A percentile compares a stretch with the other conserved stretches of the same genome.
Conservation (phyloP, 1,140 invertebrate genomes). For the Heliconius hewitsoni region DNA sequence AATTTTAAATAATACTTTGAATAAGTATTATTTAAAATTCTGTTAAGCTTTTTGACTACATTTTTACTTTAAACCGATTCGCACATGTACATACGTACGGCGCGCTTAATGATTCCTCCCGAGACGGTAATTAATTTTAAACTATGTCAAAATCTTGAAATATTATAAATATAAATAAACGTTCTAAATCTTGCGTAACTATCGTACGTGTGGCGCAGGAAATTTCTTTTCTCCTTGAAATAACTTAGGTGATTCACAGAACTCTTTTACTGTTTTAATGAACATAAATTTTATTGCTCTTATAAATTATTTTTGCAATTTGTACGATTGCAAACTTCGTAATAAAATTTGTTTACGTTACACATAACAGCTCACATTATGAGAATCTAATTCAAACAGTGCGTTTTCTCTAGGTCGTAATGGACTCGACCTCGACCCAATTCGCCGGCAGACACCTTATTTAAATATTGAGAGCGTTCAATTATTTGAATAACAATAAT, state of each 20-base stretch:
- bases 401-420: slow-evolving; percentile 57
- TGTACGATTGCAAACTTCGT: slow-evolving; percentile 19
- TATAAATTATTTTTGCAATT: slow-evolving; percentile 13
- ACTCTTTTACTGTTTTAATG: not conserved
- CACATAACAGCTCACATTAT: slow-evolving; percentile 30
- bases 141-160: not conserved
- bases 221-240: not conserved
- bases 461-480: slow-evolving; percentile 59
- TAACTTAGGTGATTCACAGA: not conserved
- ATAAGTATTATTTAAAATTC: too few species aligned
- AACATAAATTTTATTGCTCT: slow-evolving; percentile 1
- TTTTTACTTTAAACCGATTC: not conserved
- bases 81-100: not conserved
- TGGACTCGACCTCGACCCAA: slow-evolving; percentile 68
- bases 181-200: slow-evolving; percentile 1
- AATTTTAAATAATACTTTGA: too few species aligned
- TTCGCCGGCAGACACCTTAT: slow-evolving; percentile 57
- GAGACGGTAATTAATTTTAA: not conserved
- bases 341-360: slow-evolving; percentile 34
- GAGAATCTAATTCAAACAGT: slow-evolving; percentile 49
- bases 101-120: not conserved
- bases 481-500: slow-evolving; percentile 51
- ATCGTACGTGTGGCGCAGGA: not conserved
- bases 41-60: not conserved
- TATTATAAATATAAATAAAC: not conserved